Evolutionary conservation across 2,113 vertebrate genomes (phyloP), one percentile per base, ranked within the genome.

Genomic region (Colinus virginianus): DNA sequence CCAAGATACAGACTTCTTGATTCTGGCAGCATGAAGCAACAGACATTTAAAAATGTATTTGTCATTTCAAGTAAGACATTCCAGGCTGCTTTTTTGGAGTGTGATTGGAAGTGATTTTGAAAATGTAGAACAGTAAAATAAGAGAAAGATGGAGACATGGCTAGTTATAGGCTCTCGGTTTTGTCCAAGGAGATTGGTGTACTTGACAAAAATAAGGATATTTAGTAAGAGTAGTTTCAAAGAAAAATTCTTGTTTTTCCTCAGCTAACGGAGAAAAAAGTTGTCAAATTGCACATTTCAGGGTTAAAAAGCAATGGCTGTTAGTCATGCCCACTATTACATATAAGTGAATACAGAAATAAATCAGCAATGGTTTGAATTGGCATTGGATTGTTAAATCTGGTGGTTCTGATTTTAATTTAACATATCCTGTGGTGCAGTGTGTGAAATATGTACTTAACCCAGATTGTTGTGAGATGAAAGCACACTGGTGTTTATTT

Each of bases 381-480:
- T 97, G 96, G 92, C 88, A 90, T 55, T 81, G 68, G 63, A 88
- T 95, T 97, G 95, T 96, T 62, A 81, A 94, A 92, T 95, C 79
- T 85, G 71, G 79, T 97, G 96, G 94, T 97, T 97, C 96, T 98
- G 94, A 97, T 98, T 98, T 98, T 97, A 98, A 97, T 97, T 97
- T 97, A 98, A 98, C 93, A 97, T 96, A 97, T 98, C 97, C 98
- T 98, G 97, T 97, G 89, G 95, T 96, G 96, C 94, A 96, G 94
- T 97, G 97, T 97, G 96, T 96, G 96, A 98, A 97, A 97, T 97
- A 97, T 97, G 97, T 97, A 97, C 96, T 97, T 96, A 97, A 95
- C 94, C 97, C 91, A 71, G 88, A 97, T 96, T 90, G 77, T 97
- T 97, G 88, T 95, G 90, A 97, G 97, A 97, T 97, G 97, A 98